Evolutionary conservation across 2,113 vertebrate genomes (phyloP).

Genomic region (Brachionichthys hirsutus): DNA sequence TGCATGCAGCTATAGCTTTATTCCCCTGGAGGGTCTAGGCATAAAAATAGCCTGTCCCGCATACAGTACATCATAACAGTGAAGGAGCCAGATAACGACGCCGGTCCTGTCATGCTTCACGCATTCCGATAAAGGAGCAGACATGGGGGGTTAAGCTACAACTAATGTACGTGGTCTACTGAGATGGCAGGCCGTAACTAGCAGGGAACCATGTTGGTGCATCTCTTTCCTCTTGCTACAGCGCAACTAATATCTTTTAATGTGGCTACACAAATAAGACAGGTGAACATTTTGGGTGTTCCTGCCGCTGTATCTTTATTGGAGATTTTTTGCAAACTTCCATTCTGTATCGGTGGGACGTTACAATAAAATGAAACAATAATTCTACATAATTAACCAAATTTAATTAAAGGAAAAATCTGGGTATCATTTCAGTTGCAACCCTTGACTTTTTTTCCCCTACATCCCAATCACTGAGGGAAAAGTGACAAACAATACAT

Average conservation of each 20-base stretch:
- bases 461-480: constrained; percentile 27
- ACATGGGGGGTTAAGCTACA: neutral
- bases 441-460: constrained; percentile 17
- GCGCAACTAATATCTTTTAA: constrained; percentile 3
- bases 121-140: constrained; percentile 23
- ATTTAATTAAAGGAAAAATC: constrained; percentile 2
- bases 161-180: constrained; percentile 22
- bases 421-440: too few species aligned
- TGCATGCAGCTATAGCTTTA: neutral
- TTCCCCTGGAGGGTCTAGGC: constrained; percentile 15
- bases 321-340: neutral
- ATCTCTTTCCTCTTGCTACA: constrained; percentile 5
- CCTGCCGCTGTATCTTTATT: neutral
- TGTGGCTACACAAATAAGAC: constrained; percentile 1
- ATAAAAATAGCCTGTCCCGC: constrained; percentile 12
- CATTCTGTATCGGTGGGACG: neutral
- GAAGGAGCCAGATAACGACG: constrained; percentile 39
- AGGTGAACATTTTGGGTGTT: constrained; percentile 4
- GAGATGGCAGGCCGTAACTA: constrained; percentile 14
- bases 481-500: constrained; percentile 9
- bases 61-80: constrained; percentile 8
- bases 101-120: constrained; percentile 33
- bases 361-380: constrained; percentile 1
- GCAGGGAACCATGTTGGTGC: constrained; percentile 22
- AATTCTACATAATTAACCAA: constrained; percentile 12